Evolutionary conservation across 2,888 invertebrate species (phyloP).

Genomic region (Cephus nigrinus): DNA sequence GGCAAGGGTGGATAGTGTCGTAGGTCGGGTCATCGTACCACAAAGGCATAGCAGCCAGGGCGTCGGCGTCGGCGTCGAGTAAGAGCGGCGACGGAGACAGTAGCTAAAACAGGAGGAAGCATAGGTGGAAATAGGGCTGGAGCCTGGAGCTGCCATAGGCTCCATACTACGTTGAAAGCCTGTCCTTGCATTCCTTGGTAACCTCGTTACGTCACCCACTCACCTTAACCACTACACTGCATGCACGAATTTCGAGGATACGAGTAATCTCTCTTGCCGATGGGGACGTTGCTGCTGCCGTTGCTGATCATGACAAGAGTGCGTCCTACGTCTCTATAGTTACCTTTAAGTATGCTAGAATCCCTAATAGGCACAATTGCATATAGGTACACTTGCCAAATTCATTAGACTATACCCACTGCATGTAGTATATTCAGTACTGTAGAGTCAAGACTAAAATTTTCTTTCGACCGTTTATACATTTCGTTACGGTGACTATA

Average conservation of each 20-base stretch:
- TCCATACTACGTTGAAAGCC: conserved; percentile 41
- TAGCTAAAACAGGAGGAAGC: conserved; percentile 28
- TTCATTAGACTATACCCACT: neutral
- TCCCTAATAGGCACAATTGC: neutral
- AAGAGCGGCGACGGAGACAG: conserved; percentile 20
- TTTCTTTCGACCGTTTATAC: neutral
- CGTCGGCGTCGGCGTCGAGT: neutral
- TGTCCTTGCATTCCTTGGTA: conserved; percentile 48
- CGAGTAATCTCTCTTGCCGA: neutral
- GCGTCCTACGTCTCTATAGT: neutral
- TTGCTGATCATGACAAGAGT: neutral
- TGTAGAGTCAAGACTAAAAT: neutral
- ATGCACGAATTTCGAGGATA: neutral
- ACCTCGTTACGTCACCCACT: conserved; percentile 53
- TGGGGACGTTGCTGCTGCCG: neutral
- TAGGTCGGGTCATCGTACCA: conserved; percentile 36
- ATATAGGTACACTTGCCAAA: neutral
- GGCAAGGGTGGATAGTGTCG: conserved; percentile 25
- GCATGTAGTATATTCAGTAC: neutral
- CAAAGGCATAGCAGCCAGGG: conserved; percentile 31
- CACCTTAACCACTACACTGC: conserved; percentile 49
- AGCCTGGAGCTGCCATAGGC: conserved; percentile 21
- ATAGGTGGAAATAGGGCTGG: conserved; percentile 23
- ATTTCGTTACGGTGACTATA: neutral
- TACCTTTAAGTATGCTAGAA: neutral